These are phyloP conservation scores for Pterophyllum scalare DNA, from an alignment of 2,113 vertebrate species.

Conservation along the genomic window DNA sequence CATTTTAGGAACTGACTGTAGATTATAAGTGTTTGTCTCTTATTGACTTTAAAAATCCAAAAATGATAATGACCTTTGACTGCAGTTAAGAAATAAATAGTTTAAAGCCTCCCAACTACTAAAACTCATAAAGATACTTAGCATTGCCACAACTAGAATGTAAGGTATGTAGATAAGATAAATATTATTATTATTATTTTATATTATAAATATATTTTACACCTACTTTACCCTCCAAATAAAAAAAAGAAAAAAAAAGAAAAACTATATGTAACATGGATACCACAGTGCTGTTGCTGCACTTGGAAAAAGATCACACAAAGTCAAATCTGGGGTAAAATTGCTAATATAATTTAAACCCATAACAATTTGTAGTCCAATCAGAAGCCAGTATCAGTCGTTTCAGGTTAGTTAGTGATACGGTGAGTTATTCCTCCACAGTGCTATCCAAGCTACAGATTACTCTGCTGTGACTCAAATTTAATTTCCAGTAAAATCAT, in stretches of 20 bases:
- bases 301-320: not conserved
- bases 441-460: constrained; percentile 39
- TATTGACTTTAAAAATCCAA: not conserved
- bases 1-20: not conserved
- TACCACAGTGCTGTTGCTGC: too few species aligned
- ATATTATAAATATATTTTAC: too few species aligned
- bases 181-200: too few species aligned
- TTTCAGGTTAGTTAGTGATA: constrained; percentile 43
- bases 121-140: not conserved
- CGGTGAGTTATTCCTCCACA: constrained; percentile 36
- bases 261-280: not conserved
- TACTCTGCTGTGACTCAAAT: constrained; percentile 38
- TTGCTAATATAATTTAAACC: not conserved
- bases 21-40: not conserved
- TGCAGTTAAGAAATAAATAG: not conserved
- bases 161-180: too few species aligned
- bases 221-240: not conserved
- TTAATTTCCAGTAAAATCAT: constrained; percentile 11
- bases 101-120: not conserved
- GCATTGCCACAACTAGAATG: not conserved
- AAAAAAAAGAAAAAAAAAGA: not conserved
- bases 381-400: constrained; percentile 30
- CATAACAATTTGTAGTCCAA: constrained; percentile 19
- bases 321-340: constrained; percentile 16
- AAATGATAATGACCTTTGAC: constrained; percentile 13